Base-by-base conservation (phyloP, 2,797 vertebrate genomes). In the Carcharodon carcharias region DNA sequence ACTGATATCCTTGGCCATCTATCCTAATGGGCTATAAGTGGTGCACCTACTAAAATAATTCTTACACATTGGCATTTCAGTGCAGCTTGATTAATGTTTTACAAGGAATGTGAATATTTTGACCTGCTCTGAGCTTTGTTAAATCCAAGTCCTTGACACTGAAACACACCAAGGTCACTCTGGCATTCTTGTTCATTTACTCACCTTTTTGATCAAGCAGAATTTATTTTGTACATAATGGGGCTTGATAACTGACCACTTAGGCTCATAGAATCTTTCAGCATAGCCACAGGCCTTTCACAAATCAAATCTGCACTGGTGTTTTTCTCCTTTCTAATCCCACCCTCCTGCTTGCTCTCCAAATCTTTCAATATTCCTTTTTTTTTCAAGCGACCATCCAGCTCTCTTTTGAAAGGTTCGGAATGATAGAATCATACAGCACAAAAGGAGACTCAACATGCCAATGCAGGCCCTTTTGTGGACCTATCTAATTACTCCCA, bases 71-170 rank as follows among this genome's bases (percentile, higher is more conserved):
- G 91, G 40, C 91, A 93, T 40, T 93, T 93, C 91, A 67, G 23
- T 67, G 61, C 63, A 45, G n/a, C 91, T 67, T 67, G 91, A 93
- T 93, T 93, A 93, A 93, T 93, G 91, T 45, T 93, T 45, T 93
- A 67, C 91, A 93, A 93, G n/a, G 63, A 40, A 93, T 28, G 9
- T 45, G 61, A 93, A 26, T 93, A 45, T 67, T 93, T 93, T 65
- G 35, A 21, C 45, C 91, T 23, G 63, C 91, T 65, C 63, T 45
- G 61, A 65, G 91, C 63, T 93, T 93, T 40, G n/a, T 45, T 93
- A 65, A 93, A 93, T 23, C n/a, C 61, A 26, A 65, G 63, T 93
- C 35, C 35, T 93, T 93, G 91, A 67, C 91, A 45, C 63, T 40
- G 61, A 35, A 91, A 61, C 16, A 4, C 61, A 45, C 61, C 61